phyloP scores from a whole-genome alignment of 2,797 vertebrate genomes.

The Sebastes baramenuke region DNA sequence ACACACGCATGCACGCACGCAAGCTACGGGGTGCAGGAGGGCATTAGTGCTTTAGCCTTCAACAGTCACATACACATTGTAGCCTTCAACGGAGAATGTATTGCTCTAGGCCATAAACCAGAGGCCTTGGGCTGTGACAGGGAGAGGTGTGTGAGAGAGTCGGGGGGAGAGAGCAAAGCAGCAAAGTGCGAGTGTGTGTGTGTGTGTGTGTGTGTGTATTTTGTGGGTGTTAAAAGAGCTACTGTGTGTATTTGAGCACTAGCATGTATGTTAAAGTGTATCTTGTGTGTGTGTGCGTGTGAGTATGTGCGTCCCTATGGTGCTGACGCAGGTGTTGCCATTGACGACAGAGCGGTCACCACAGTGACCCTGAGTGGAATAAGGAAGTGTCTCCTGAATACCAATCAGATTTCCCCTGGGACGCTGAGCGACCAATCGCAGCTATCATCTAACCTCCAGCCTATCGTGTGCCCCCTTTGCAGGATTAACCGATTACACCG shows the following conservation, averaged over 20 bases:
- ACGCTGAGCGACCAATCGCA: constrained; percentile 53
- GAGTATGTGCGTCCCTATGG: constrained; percentile 18
- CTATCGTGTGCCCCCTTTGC: constrained; percentile 23
- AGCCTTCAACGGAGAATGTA: constrained; percentile 69
- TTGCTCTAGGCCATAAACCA: constrained; percentile 67
- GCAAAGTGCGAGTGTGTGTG: background rate
- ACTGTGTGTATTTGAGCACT: background rate
- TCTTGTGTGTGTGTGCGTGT: background rate
- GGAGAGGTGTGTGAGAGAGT: constrained; percentile 26
- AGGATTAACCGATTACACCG: constrained; percentile 54
- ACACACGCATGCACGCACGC: background rate
- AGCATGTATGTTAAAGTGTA: constrained; percentile 9
- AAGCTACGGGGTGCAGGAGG: constrained; percentile 14
- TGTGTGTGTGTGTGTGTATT: background rate
- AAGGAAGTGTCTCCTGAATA: constrained; percentile 67
- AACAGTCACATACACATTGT: constrained; percentile 55
- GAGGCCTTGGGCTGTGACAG: constrained; percentile 65
- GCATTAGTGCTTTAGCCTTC: constrained; percentile 62
- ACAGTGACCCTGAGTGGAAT: constrained; percentile 70
- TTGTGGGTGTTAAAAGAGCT: background rate
- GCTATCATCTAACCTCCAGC: constrained; percentile 41
- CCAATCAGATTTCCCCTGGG: constrained; percentile 64
- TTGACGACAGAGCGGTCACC: constrained; percentile 70
- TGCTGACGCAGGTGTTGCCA: constrained; percentile 76
- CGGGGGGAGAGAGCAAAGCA: background rate